Conservation (phyloP, 2,888 invertebrate species). For the Poecilus cupreus region DNA sequence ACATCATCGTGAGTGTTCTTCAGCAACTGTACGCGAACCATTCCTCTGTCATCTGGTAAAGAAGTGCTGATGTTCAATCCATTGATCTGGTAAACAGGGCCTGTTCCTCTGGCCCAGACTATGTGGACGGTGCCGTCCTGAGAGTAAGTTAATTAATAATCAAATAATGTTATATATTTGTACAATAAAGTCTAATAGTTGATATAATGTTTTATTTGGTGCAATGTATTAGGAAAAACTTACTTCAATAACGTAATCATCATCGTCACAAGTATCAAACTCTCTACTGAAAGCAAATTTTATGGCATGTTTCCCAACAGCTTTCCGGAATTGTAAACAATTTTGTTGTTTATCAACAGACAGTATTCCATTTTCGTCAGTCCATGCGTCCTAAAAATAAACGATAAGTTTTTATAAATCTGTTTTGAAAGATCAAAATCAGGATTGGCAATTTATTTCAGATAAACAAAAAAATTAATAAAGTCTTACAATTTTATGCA, state of each 20-base stretch:
- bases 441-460: too few relatives aligned
- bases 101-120: constrained; percentile 88
- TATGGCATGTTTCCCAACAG: constrained; percentile 74
- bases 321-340: constrained; percentile 78
- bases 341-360: constrained; percentile 83
- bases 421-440: too few relatives aligned
- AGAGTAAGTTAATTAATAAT: background rate
- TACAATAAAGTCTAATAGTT: too few relatives aligned
- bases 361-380: constrained; percentile 80
- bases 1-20: constrained; percentile 73
- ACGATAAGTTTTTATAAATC: too few relatives aligned
- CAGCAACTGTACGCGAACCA: constrained; percentile 85
- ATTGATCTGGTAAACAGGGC: constrained; percentile 80
- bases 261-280: constrained; percentile 89
- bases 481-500: too few relatives aligned
- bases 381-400: constrained; percentile 82
- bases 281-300: constrained; percentile 85
- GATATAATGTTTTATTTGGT: background rate
- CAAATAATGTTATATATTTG: too few relatives aligned
- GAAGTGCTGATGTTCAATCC: constrained; percentile 79
- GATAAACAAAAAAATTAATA: too few relatives aligned
- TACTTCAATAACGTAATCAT: constrained; percentile 86
- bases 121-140: constrained; percentile 93
- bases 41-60: constrained; percentile 78
- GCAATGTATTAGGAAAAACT: constrained; percentile 15